phyloP scores from a whole-genome alignment of 2,888 invertebrate species.

The Drosophila parthenogenetica region DNA sequence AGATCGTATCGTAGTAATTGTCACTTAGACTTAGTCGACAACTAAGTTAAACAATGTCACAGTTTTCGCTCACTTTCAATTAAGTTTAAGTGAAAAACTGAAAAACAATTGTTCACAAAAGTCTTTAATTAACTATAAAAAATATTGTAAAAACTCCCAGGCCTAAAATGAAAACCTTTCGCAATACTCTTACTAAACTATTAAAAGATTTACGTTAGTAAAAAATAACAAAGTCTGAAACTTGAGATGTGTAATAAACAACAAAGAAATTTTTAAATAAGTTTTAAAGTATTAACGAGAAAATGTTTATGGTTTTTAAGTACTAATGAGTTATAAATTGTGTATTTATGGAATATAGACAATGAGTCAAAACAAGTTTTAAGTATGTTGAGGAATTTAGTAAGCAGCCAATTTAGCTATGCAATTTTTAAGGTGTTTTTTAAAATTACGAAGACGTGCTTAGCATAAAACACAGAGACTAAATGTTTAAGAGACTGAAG shows the following conservation, averaged over 20 bases:
- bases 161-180: constrained; percentile 18
- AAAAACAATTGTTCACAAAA: constrained; percentile 36
- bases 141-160: constrained; percentile 26
- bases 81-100: constrained; percentile 33
- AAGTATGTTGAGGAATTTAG: neutral
- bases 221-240: neutral
- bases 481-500: too few relatives aligned
- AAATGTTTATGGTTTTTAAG: too few relatives aligned
- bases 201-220: neutral
- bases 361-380: neutral
- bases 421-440: too few relatives aligned
- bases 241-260: neutral
- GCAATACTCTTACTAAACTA: constrained; percentile 3
- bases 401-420: neutral
- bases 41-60: constrained; percentile 11
- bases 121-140: constrained; percentile 24
- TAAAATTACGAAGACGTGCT: too few relatives aligned
- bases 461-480: too few relatives aligned
- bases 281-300: too few relatives aligned
- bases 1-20: constrained; percentile 3
- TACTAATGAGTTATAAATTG: neutral
- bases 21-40: constrained; percentile 25
- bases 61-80: constrained; percentile 23
- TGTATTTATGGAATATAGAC: neutral
- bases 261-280: too few relatives aligned